These are phyloP conservation scores for Nannoperca obscura DNA, from an alignment of 2,797 vertebrate species.

Conservation along the genomic window DNA sequence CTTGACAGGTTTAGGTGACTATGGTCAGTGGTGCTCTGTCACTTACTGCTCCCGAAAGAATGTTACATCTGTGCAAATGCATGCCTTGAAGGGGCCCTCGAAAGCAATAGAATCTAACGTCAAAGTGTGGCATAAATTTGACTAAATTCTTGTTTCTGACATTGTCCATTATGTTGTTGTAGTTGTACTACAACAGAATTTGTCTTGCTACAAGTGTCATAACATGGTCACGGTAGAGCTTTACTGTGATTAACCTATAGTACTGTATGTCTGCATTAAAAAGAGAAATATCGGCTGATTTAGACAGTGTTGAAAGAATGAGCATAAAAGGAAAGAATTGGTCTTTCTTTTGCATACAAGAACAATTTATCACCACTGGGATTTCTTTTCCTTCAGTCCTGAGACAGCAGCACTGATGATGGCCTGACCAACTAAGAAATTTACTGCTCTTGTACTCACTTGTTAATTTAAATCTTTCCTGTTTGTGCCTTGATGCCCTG, in stretches of 20 bases:
- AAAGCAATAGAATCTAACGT: constrained; percentile 51
- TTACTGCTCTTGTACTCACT: constrained; percentile 20
- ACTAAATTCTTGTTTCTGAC: constrained; percentile 47
- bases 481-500: constrained; percentile 48
- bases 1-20: constrained; percentile 73
- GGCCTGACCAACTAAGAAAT: constrained; percentile 18
- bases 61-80: constrained; percentile 60
- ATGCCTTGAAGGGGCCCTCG: constrained; percentile 64
- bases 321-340: constrained; percentile 30
- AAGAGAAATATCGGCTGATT: constrained; percentile 39
- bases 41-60: constrained; percentile 68
- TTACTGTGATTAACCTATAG: constrained; percentile 8
- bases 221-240: constrained; percentile 1
- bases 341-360: constrained; percentile 29
- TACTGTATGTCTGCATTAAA: constrained; percentile 2
- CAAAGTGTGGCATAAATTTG: constrained; percentile 63
- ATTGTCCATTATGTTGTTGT: constrained; percentile 12
- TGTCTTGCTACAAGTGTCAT: constrained; percentile 25
- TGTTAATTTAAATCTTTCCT: constrained; percentile 37
- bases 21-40: constrained; percentile 67
- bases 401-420: constrained; percentile 22
- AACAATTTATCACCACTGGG: constrained; percentile 40
- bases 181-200: constrained; percentile 25
- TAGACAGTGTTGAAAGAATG: constrained; percentile 39
- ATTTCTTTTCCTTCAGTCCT: constrained; percentile 16